Evolutionary conservation across 2,797 vertebrate genomes (phyloP).

Genomic region (Podarcis siculus): DNA sequence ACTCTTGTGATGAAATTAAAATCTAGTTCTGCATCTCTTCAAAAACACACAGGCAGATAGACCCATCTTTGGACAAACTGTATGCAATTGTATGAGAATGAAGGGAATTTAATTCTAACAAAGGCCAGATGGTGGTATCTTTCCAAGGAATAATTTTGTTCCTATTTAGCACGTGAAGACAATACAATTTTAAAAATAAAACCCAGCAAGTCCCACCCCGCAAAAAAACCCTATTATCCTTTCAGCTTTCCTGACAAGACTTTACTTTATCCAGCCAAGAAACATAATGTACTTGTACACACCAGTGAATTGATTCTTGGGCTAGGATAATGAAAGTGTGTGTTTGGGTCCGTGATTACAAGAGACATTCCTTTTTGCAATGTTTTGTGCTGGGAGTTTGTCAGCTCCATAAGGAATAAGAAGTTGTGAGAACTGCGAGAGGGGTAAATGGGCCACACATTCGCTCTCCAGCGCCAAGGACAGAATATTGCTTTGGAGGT

Average conservation of each 20-base stretch:
- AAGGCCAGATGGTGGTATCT: slow-evolving; percentile 62
- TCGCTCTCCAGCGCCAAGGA: slow-evolving; percentile 57
- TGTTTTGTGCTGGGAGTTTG: slow-evolving; percentile 56
- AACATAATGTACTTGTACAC: slow-evolving; percentile 46
- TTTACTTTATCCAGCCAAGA: slow-evolving; percentile 63
- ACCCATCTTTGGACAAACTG: slow-evolving; percentile 8
- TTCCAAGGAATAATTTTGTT: slow-evolving; percentile 52
- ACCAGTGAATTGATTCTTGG: slow-evolving; percentile 53
- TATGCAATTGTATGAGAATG: slow-evolving; percentile 56
- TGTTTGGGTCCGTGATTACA: slow-evolving; percentile 55
- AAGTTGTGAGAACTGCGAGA: slow-evolving; percentile 51
- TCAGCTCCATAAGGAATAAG: slow-evolving; percentile 50
- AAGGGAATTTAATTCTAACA: slow-evolving; percentile 60
- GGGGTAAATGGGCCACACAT: slow-evolving; percentile 31
- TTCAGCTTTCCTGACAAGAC: slow-evolving; percentile 67
- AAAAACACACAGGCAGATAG: not conserved
- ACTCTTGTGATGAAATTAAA: not conserved
- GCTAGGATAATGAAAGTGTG: slow-evolving; percentile 56
- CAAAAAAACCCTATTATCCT: slow-evolving; percentile 58
- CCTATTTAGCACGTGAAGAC: slow-evolving; percentile 54
- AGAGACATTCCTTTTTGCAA: slow-evolving; percentile 36
- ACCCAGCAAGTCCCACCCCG: not conserved
- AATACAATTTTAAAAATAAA: slow-evolving; percentile 45
- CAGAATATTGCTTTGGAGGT: slow-evolving; percentile 45
- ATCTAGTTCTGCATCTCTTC: not conserved